Conservation (phyloP, 2,797 vertebrate species). For the Sebastes taczanowskii region DNA sequence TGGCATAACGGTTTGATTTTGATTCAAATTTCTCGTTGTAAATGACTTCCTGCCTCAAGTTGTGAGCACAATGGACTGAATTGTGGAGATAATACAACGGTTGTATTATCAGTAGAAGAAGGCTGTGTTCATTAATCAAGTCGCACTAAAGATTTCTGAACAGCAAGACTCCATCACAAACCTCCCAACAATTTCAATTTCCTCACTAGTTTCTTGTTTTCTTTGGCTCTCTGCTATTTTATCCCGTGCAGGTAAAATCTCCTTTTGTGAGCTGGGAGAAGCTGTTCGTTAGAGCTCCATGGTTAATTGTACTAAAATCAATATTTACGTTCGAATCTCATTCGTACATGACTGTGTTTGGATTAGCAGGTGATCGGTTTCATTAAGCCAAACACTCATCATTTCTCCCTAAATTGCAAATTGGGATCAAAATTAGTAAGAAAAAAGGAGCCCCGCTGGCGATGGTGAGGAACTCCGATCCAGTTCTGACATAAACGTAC, state of each 20-base stretch:
- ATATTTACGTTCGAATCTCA: conserved; percentile 29
- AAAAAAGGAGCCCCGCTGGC: neutral
- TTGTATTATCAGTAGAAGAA: neutral
- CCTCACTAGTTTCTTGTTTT: neutral
- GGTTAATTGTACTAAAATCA: conserved; percentile 37
- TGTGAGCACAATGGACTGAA: neutral
- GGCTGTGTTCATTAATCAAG: conserved; percentile 5
- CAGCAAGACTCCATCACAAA: neutral
- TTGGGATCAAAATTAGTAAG: neutral
- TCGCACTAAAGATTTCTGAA: neutral
- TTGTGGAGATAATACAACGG: neutral
- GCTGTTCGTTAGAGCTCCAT: conserved; percentile 18
- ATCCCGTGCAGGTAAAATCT: neutral
- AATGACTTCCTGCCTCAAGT: conserved; percentile 12
- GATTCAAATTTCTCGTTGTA: conserved; percentile 5
- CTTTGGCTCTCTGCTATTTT: neutral
- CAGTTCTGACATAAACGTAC: neutral
- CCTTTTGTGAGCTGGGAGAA: neutral
- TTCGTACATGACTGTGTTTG: conserved; percentile 17
- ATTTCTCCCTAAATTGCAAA: conserved; percentile 31
- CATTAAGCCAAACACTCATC: neutral
- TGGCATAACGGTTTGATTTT: conserved; percentile 12
- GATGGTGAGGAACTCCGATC: neutral
- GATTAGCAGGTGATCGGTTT: conserved; percentile 21
- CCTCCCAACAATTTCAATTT: neutral